Base-by-base conservation (phyloP, 2,888 invertebrate species). In the Drymonia ruficornis region DNA sequence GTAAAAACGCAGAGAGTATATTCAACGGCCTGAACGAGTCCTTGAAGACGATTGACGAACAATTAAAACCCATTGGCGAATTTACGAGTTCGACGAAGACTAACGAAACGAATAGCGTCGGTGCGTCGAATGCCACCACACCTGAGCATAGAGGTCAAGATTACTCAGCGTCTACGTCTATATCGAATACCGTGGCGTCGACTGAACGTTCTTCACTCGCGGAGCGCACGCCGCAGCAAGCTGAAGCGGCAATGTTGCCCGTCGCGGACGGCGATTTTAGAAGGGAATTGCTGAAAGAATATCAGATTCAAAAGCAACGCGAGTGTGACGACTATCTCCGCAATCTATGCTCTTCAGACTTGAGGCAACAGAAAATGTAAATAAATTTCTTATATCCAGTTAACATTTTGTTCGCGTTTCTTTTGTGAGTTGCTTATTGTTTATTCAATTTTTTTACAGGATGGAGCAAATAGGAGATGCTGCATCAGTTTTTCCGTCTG, bases 251-350 rank as follows among this genome's bases (percentile, higher is more conserved):
- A 50, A 72, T 70, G 53, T 63, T 72, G 63, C 75, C 84, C 47
- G 75, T 76, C 59, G 76, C 81, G 44, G 88, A 87, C 72, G 80
- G 91, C 62, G 74, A 89, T 63, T 91, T 91, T 66, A 78, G 94
- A 59, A 94, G 96, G 48, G 97, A 97, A 76, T 86, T 97, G 55
- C 94, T 96, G 71, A 96, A 96, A 76, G 96, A 97, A 79, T 97
- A 96, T 79, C 97, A 97, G 82, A 94, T 95, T 67, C 95, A 96
- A 74, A 96, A 96, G 76, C 95, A 96, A 80, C 94, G 95, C 49
- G 92, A 91, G 76, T 91, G 91, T 69, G 91, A 92, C 71, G 91
- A 89, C 65, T 92, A 92, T 69, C 72, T 92, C 4, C 84, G 91
- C 50, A 91, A 89, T 74, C 82, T 92, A 16, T 87, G 88, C 77